Evolutionary conservation across 2,888 invertebrate genomes (phyloP).

Genomic region (Brachynemurus nebulosus): DNA sequence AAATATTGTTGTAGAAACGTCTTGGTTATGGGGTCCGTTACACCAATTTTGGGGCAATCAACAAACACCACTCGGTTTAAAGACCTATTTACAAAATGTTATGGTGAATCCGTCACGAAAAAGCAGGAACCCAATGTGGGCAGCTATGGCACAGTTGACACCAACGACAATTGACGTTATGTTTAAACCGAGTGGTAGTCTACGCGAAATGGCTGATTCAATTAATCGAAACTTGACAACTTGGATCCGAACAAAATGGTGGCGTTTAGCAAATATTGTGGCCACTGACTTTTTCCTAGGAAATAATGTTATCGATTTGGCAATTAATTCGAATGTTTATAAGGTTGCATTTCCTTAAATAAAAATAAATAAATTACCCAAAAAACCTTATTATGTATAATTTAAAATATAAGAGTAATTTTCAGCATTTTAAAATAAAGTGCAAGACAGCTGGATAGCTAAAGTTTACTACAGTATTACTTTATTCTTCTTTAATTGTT

Average conservation of each 20-base stretch:
- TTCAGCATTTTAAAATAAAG: no score
- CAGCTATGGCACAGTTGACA: conserved; percentile 63
- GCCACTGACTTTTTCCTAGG: conserved; percentile 60
- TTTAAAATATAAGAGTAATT: no score
- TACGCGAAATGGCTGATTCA: conserved; percentile 47
- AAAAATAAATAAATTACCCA: no score
- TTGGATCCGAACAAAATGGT: conserved; percentile 54
- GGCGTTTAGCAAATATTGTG: conserved; percentile 51
- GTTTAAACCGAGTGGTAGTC: conserved; percentile 41
- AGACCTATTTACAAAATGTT: conserved; percentile 33
- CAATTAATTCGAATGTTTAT: conserved; percentile 36
- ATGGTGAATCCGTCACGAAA: conserved; percentile 31
- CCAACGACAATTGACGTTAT: conserved; percentile 49
- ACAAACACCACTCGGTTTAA: conserved; percentile 36
- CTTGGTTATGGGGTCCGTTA: conserved; percentile 41
- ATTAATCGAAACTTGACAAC: conserved; percentile 56
- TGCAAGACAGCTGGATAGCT: no score
- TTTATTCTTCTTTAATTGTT: no score
- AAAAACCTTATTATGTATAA: no score
- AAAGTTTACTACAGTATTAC: no score
- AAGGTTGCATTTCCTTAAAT: conserved; percentile 4
- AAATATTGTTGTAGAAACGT: conserved; percentile 10
- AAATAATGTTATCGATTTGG: conserved; percentile 54
- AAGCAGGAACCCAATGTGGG: conserved; percentile 36
- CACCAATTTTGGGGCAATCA: conserved; percentile 55